phyloP scores from a whole-genome alignment of 2,113 vertebrate species.

The Ceyx margarethae region DNA sequence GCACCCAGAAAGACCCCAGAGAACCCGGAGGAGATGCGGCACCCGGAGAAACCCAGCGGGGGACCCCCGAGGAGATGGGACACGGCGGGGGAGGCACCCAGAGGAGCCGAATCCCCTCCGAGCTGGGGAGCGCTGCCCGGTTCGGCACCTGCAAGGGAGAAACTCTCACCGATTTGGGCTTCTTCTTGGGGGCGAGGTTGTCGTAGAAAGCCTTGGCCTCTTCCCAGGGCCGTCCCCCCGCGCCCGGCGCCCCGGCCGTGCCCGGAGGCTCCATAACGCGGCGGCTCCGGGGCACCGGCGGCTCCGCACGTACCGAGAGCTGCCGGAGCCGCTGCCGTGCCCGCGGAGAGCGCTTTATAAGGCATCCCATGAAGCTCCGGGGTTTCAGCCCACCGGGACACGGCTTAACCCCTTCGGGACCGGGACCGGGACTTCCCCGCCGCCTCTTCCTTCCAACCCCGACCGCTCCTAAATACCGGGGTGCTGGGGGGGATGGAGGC shows the following conservation, averaged over 20 bases:
- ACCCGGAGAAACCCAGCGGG: background rate
- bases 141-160: background rate
- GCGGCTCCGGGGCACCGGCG: background rate
- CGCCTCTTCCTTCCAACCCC: background rate
- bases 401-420: conserved; percentile 57
- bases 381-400: conserved; percentile 16
- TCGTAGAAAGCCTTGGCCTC: conserved; percentile 76
- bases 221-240: conserved; percentile 52
- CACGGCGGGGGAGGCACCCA: background rate
- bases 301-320: background rate
- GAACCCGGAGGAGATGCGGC: background rate
- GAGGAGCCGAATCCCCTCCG: background rate
- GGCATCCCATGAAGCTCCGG: conserved; percentile 58
- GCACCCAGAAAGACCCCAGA: background rate
- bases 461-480: background rate
- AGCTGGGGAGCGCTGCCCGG: background rate
- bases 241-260: background rate
- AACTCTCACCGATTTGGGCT: conserved; percentile 79
- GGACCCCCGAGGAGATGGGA: background rate
- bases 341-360: conserved; percentile 46
- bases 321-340: background rate
- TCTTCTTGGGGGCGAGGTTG: conserved; percentile 76
- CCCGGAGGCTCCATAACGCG: conserved; percentile 17
- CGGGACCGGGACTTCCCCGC: background rate
- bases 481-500: background rate